These are phyloP conservation scores for Alfaro cultratus DNA, from an alignment of 2,797 vertebrate species.

Conservation along the genomic window DNA sequence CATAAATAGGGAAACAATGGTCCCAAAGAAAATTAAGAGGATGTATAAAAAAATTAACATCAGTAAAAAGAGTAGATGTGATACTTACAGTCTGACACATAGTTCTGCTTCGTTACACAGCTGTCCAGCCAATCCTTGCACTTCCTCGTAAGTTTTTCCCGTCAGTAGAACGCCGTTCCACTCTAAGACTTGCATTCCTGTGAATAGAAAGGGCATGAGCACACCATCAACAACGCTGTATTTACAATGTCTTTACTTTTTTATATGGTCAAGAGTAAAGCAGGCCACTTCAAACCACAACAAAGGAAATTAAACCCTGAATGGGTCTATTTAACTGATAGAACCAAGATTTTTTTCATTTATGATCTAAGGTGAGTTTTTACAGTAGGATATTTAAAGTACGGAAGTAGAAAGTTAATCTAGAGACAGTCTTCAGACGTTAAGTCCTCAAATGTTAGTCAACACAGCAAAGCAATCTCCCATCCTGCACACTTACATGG, in stretches of 20 bases:
- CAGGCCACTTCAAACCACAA: slow-evolving; percentile 22
- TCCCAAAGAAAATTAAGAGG: not conserved
- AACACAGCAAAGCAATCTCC: slow-evolving; percentile 66
- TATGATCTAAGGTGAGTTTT: not conserved
- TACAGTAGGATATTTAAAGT: not conserved
- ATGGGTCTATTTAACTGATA: not conserved
- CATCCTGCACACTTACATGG: slow-evolving; percentile 54
- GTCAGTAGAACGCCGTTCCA: slow-evolving; percentile 93
- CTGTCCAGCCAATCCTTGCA: slow-evolving; percentile 91
- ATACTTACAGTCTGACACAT: slow-evolving; percentile 99
- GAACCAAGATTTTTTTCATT: not conserved
- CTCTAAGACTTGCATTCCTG: slow-evolving; percentile 98
- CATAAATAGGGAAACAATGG: not conserved
- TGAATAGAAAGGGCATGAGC: slow-evolving; percentile 6
- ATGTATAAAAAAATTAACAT: not conserved
- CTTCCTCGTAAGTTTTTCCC: slow-evolving; percentile 97
- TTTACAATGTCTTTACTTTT: not conserved
- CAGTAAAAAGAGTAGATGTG: slow-evolving; percentile 34
- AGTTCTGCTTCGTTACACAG: slow-evolving; percentile 95
- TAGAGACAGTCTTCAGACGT: not conserved
- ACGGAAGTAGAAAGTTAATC: not conserved
- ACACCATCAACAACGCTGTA: not conserved
- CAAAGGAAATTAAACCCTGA: slow-evolving; percentile 17
- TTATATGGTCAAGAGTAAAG: not conserved
- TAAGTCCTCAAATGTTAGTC: slow-evolving; percentile 24